A percentile compares a stretch with the other conserved stretches of the same genome.
Conservation (phyloP, 35 echinoderm and acorn worm species). For the Lytechinus variegatus region DNA sequence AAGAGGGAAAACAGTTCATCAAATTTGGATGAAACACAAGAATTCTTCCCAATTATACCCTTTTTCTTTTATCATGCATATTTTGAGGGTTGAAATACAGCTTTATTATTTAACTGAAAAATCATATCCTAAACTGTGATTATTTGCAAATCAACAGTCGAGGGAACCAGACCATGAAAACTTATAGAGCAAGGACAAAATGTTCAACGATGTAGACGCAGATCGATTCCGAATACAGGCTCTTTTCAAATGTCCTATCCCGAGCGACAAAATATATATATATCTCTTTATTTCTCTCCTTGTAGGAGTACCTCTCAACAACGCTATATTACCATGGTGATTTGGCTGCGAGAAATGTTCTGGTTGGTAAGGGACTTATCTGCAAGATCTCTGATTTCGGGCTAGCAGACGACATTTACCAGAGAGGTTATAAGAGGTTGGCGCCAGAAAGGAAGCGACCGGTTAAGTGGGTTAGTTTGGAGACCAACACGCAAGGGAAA, state of each 20-base stretch:
- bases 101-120: no score
- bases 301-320: conserved; percentile 76
- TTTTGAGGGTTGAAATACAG: no score
- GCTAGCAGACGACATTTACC: conserved; percentile 86
- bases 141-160: not conserved
- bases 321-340: conserved; percentile 89
- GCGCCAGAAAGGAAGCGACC: conserved; percentile 76
- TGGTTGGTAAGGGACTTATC: conserved; percentile 73
- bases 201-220: no score
- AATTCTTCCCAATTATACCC: no score
- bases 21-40: no score
- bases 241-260: not conserved
- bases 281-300: not conserved
- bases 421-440: conserved; percentile 74
- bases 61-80: no score
- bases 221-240: no score
- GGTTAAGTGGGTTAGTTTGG: conserved; percentile 89
- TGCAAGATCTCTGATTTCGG: conserved; percentile 95
- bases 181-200: not conserved
- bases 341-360: conserved; percentile 83
- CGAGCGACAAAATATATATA: not conserved
- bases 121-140: no score
- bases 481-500: conserved; percentile 86
- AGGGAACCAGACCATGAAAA: not conserved
- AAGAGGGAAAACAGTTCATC: no score